These are phyloP conservation scores for Elephantulus edwardii DNA, from an alignment of 2,113 vertebrate genomes.

Conservation along the genomic window DNA sequence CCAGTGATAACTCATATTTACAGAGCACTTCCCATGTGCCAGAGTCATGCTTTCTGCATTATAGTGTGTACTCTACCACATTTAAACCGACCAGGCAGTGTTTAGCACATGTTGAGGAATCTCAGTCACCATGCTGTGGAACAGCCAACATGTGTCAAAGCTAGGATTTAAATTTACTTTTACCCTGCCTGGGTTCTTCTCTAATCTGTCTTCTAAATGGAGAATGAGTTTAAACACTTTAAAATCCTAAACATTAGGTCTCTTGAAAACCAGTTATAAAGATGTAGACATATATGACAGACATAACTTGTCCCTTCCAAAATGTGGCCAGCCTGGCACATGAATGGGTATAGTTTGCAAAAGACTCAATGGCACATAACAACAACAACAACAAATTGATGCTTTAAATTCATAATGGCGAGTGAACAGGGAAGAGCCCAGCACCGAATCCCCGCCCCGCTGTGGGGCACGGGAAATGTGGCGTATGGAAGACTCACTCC, in stretches of 20 bases:
- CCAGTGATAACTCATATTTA: not conserved
- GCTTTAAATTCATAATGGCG: no score
- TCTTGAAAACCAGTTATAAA: not conserved
- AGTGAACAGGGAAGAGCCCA: no score
- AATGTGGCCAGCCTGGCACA: slow-evolving; percentile 17
- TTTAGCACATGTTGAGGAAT: not conserved
- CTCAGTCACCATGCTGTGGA: not conserved
- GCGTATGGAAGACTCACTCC: no score
- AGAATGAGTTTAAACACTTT: not conserved
- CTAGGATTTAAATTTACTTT: not conserved
- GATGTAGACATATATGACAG: slow-evolving; percentile 20
- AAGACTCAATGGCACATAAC: no score
- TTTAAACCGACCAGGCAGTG: not conserved
- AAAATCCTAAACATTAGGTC: not conserved
- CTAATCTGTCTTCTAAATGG: not conserved
- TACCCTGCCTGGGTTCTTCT: not conserved
- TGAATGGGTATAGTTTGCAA: not conserved
- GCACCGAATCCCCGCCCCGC: no score
- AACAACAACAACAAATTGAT: slow-evolving; percentile 31
- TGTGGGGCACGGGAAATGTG: no score
- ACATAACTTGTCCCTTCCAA: slow-evolving; percentile 48
- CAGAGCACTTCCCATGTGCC: not conserved
- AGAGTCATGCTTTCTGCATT: not conserved
- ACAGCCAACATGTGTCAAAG: not conserved
- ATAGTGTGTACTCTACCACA: not conserved